phyloP scores from a whole-genome alignment of 2,888 invertebrate species.

The Andrena minutula region DNA sequence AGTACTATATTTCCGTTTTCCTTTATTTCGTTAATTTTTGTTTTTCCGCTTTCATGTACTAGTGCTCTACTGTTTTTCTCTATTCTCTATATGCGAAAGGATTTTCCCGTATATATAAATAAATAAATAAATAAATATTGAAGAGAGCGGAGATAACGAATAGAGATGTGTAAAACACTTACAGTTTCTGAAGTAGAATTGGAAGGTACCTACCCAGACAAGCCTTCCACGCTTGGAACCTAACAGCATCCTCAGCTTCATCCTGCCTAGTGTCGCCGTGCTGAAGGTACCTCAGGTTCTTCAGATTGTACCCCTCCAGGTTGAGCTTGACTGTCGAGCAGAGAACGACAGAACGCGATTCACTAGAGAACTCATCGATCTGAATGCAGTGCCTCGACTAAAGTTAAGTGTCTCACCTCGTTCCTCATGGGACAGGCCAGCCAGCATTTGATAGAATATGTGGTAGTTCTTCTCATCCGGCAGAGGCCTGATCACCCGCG shows the following conservation, averaged over 20 bases:
- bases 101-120: too few species aligned
- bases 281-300: constrained; percentile 93
- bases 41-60: too few species aligned
- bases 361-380: neutral
- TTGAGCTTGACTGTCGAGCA: constrained; percentile 90
- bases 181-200: neutral
- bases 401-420: constrained; percentile 85
- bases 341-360: constrained; percentile 24
- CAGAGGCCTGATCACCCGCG: constrained; percentile 94
- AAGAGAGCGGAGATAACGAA: too few species aligned
- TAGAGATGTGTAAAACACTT: too few species aligned
- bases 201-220: constrained; percentile 88
- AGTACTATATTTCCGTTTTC: too few species aligned
- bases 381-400: neutral
- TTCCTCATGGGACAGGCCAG: constrained; percentile 95
- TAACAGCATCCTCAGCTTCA: constrained; percentile 89
- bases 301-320: constrained; percentile 93
- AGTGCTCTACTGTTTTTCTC: too few species aligned
- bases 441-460: constrained; percentile 98
- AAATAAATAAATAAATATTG: too few species aligned
- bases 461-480: constrained; percentile 97
- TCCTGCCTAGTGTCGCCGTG: constrained; percentile 91
- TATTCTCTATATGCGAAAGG: too few species aligned
- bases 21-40: too few species aligned
- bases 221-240: constrained; percentile 97